Evolutionary conservation across 2,113 vertebrate genomes (phyloP).

Genomic region (Campylomormyrus tamandua): DNA sequence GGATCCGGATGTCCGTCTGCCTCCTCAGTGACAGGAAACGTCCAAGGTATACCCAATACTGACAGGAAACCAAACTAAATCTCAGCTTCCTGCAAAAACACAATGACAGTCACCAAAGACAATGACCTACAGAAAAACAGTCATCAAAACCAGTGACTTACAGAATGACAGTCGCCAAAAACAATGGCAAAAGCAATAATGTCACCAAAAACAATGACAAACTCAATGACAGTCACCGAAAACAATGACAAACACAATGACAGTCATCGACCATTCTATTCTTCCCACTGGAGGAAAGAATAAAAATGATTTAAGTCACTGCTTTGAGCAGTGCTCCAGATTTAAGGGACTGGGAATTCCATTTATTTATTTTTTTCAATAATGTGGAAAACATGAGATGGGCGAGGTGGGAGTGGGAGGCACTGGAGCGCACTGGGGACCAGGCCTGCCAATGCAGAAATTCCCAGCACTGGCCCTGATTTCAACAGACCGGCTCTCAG

Average conservation of each 20-base stretch:
- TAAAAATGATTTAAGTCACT: background rate
- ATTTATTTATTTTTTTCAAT: background rate
- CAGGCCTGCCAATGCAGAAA: background rate
- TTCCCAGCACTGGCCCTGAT: background rate
- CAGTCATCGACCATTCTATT: background rate
- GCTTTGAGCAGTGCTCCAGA: background rate
- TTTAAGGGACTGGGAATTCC: background rate
- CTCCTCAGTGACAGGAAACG: background rate
- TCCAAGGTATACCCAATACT: background rate
- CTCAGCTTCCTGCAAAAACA: background rate
- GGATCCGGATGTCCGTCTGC: constrained; percentile 16
- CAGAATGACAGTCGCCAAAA: background rate
- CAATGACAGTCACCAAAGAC: background rate
- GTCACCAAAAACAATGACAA: background rate
- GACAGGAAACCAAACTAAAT: background rate
- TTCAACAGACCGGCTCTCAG: background rate
- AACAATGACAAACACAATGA: background rate
- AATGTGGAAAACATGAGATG: background rate
- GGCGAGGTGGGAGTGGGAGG: background rate
- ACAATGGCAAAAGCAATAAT: background rate
- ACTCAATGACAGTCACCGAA: background rate
- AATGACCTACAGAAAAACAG: background rate
- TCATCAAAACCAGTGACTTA: background rate
- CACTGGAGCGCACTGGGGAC: background rate
- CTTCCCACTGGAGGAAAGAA: background rate